phyloP scores from a whole-genome alignment of 1,140 invertebrate species.

The Helicorthomorpha holstii region DNA sequence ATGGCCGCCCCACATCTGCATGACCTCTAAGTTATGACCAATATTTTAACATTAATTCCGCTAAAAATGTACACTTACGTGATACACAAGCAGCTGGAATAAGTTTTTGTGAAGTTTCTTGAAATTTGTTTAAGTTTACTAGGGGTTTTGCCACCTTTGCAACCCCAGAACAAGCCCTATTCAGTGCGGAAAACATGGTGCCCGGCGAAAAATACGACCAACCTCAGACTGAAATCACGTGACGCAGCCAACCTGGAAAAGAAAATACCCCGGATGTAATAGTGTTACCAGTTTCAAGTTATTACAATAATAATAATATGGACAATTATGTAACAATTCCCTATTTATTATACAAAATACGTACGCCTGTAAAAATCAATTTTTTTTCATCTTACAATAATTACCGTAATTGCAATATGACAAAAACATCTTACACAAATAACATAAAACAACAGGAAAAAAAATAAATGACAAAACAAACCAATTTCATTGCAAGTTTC shows the following conservation, averaged over 20 bases:
- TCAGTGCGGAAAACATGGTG: constrained; percentile 44
- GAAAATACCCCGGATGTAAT: not conserved
- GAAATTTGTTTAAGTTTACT: constrained; percentile 28
- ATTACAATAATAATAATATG: not conserved
- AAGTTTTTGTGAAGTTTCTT: constrained; percentile 35
- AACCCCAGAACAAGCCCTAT: constrained; percentile 37
- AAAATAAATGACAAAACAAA: too few species aligned
- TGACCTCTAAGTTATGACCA: not conserved
- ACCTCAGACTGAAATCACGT: not conserved
- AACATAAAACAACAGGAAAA: too few species aligned
- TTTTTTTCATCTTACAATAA: not conserved
- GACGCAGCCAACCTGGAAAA: too few species aligned
- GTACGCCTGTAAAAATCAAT: not conserved
- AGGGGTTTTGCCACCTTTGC: constrained; percentile 38
- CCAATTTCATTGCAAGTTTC: too few species aligned
- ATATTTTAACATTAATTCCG: not conserved
- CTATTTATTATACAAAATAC: not conserved
- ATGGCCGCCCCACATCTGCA: constrained; percentile 1
- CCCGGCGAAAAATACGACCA: constrained; percentile 15
- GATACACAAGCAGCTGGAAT: constrained; percentile 32
- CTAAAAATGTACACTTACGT: constrained; percentile 33
- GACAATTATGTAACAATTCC: not conserved
- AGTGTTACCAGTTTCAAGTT: not conserved
- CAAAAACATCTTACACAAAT: too few species aligned
- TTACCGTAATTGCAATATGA: too few species aligned